Evolutionary conservation across 2,797 vertebrate species (phyloP), one percentile per base, ranked within the genome.

Genomic region (Oceanodroma leucorhoa): DNA sequence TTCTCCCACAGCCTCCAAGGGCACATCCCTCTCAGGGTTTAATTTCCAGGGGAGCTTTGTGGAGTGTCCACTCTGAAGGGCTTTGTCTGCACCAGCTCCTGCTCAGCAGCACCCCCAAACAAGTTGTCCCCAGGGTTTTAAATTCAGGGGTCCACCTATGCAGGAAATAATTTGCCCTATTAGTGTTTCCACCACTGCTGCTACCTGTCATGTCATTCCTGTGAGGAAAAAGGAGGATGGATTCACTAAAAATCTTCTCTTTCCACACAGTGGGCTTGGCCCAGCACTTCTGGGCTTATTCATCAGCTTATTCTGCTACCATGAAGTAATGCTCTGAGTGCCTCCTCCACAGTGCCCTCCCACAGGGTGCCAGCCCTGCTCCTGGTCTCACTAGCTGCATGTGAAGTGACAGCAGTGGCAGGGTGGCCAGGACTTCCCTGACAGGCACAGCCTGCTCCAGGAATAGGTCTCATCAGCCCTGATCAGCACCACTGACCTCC

Each of bases 31-130:
- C 1, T 83, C 38, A 32, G 45, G 32, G 3, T 71, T 70, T 61
- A 61, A 38, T 64, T 88, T 85, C 50, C 24, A 64, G 45, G 19
- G 43, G 1, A 61, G 1, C 10, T 3, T 0, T 66, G 23, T 1
- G 1, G 24, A 34, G 6, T 2, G 2, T 72, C 81, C 32, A 18
- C 26, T 76, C 54, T 45, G 57, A 65, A 71, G 13, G 26, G 32
- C 46, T 90, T 83, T 88, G 16, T 71, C 51, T 73, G 45, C 26
- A 55, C 29, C 57, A 75, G 24, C 14, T 70, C 23, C 70, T 89
- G 17, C 36, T 84, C 58, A 10, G 15, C 53, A 84, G 26, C 22
- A 53, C 13, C 27, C 10, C 20, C 11, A 55, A 2, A 60, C 5
- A 70, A 43, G 29, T 17, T 41, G 3, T 53, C 6, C 20, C 27